Evolutionary conservation across 2,797 vertebrate species (phyloP).

Genomic region (Melanogrammus aeglefinus): DNA sequence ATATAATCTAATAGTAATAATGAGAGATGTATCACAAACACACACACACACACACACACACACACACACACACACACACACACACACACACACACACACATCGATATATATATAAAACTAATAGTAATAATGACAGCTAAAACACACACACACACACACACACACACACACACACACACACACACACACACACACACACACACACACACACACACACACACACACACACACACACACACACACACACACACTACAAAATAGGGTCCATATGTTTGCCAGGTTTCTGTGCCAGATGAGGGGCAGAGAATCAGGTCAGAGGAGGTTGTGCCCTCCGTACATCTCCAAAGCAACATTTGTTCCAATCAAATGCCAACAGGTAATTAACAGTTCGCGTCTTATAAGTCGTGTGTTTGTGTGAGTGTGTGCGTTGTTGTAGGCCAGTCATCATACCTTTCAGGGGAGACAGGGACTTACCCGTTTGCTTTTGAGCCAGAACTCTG

Average conservation of each 20-base stretch:
- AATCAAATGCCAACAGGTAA: background rate
- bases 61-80: slow-evolving; percentile 8
- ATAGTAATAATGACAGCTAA: too few species aligned
- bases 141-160: background rate
- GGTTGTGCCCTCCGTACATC: background rate
- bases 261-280: background rate
- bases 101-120: background rate
- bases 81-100: background rate
- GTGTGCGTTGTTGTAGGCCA: slow-evolving; percentile 6
- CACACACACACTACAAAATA: background rate
- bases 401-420: background rate
- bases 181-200: slow-evolving; percentile 7
- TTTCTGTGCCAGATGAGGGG: slow-evolving; percentile 7
- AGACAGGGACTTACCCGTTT: slow-evolving; percentile 67
- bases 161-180: slow-evolving; percentile 4
- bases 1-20: too few species aligned
- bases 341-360: background rate
- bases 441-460: background rate
- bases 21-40: background rate
- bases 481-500: slow-evolving; percentile 68
- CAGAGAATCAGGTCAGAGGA: slow-evolving; percentile 28
- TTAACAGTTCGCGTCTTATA: too few species aligned
- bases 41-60: slow-evolving; percentile 5
- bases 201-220: background rate
- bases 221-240: slow-evolving; percentile 10